Conservation (phyloP, 2,797 vertebrate species). For the Poecilia wingei region DNA sequence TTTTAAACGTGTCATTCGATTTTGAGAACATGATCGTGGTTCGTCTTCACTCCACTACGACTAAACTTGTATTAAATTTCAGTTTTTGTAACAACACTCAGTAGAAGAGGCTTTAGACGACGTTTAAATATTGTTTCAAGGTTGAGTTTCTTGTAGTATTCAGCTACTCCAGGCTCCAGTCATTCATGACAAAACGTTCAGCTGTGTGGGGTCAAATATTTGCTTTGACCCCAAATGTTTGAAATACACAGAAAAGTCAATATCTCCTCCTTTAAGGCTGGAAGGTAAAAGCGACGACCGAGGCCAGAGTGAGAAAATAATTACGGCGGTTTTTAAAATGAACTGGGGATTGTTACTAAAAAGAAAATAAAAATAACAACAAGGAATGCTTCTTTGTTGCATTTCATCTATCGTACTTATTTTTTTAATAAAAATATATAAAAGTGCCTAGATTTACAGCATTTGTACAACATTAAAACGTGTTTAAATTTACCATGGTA, state of each 20-base stretch:
- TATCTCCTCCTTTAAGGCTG: background rate
- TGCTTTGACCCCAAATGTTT: conserved; percentile 16
- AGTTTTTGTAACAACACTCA: background rate
- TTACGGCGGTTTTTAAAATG: background rate
- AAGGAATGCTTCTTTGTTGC: background rate
- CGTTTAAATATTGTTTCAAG: background rate
- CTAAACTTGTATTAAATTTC: background rate
- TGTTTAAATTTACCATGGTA: background rate
- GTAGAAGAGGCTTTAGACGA: conserved; percentile 5
- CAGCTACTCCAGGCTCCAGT: conserved; percentile 9
- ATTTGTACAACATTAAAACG: background rate
- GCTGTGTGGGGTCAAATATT: conserved; percentile 12
- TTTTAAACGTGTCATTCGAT: background rate
- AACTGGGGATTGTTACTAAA: background rate
- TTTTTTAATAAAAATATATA: background rate
- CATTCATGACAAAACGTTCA: conserved; percentile 17
- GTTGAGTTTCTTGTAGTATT: conserved; percentile 13
- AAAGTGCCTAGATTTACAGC: background rate
- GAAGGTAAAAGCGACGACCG: background rate
- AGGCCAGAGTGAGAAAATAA: background rate
- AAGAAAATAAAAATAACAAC: background rate
- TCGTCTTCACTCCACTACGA: background rate
- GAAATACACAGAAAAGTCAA: conserved; percentile 12
- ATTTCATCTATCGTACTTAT: background rate
- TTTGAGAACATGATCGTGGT: background rate